These are phyloP conservation scores for Zaprionus taronus DNA, from an alignment of 1,140 invertebrate species.

Conservation along the genomic window DNA sequence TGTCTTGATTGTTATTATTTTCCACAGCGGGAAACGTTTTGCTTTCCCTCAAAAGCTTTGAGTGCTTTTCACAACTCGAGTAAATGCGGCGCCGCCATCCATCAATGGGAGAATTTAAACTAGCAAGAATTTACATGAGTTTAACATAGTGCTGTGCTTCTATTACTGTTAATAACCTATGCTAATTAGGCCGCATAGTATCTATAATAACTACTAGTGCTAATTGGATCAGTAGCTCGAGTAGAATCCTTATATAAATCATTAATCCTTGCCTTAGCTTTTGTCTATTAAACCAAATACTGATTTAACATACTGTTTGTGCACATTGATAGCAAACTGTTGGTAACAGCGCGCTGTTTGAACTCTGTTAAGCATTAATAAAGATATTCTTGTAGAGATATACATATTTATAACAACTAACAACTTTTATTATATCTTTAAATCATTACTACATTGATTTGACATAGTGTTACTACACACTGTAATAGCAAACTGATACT, in stretches of 20 bases:
- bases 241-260: not conserved
- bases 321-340: not conserved
- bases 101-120: not conserved
- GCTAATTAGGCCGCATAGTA: not conserved
- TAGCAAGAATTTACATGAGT: not conserved
- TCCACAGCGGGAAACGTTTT: slow-evolving; percentile 4
- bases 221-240: not conserved
- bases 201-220: not conserved
- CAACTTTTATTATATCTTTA: too few relatives aligned
- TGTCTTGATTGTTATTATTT: slow-evolving; percentile 6
- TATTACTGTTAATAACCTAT: not conserved
- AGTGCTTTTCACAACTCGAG: not conserved
- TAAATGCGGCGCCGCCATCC: not conserved
- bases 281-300: too few relatives aligned
- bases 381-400: too few relatives aligned
- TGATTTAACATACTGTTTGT: not conserved
- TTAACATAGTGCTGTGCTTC: not conserved
- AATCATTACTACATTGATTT: not conserved
- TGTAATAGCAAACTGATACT: not conserved
- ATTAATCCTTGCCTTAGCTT: not conserved
- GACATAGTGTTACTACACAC: not conserved
- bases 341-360: not conserved
- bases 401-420: too few relatives aligned
- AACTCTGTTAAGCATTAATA: not conserved
- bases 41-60: not conserved